Evolutionary conservation across 2,888 invertebrate genomes (phyloP).

Genomic region (Lottia gigantea): DNA sequence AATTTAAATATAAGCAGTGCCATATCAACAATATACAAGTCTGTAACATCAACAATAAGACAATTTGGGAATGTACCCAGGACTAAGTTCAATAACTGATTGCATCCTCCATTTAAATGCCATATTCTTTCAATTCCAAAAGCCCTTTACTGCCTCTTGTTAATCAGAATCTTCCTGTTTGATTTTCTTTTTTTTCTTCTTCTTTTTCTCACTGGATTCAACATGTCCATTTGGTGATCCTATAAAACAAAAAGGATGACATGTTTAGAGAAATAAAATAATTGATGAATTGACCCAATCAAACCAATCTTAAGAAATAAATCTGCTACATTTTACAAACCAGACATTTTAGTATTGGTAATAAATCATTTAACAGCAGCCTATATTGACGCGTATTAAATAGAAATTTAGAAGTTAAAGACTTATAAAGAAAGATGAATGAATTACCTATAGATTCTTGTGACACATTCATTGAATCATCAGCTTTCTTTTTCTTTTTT

Average conservation of each 20-base stretch:
- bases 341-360: too few species aligned
- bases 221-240: conserved; percentile 29
- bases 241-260: conserved; percentile 4
- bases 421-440: neutral
- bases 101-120: neutral
- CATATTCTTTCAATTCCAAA: neutral
- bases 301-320: too few species aligned
- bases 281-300: too few species aligned
- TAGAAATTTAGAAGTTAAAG: too few species aligned
- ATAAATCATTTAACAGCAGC: neutral
- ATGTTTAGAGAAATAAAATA: too few species aligned
- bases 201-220: conserved; percentile 42
- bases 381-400: neutral
- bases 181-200: conserved; percentile 48
- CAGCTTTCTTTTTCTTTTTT: conserved; percentile 28
- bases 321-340: neutral
- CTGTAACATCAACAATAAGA: too few species aligned
- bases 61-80: too few species aligned
- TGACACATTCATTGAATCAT: conserved; percentile 31
- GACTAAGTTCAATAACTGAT: too few species aligned
- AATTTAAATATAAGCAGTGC: too few species aligned
- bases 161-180: conserved; percentile 29
- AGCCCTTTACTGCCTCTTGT: neutral
- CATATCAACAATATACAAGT: too few species aligned
- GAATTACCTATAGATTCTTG: conserved; percentile 21